These are phyloP conservation scores for Nipponia nippon DNA, from an alignment of 2,113 vertebrate species.

Conservation along the genomic window DNA sequence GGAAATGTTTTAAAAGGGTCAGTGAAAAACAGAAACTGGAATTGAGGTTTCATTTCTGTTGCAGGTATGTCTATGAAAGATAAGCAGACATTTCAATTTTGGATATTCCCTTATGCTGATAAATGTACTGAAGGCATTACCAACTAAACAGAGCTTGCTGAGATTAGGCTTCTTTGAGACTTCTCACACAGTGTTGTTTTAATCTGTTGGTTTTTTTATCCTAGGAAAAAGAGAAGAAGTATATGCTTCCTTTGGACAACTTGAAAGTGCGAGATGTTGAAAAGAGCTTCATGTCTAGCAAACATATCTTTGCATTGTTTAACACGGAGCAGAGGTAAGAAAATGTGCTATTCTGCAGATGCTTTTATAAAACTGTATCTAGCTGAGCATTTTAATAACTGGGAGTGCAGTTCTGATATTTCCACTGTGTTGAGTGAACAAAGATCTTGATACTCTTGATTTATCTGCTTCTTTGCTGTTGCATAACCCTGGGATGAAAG, in stretches of 20 bases:
- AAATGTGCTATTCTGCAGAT: slow-evolving; percentile 49
- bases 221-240: slow-evolving; percentile 95
- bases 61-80: not conserved
- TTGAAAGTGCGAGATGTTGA: slow-evolving; percentile 95
- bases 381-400: not conserved
- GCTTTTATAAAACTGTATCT: not conserved
- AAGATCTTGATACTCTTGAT: not conserved
- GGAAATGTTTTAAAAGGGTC: slow-evolving; percentile 44
- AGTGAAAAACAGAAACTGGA: slow-evolving; percentile 15
- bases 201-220: not conserved
- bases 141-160: not conserved
- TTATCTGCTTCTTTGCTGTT: slow-evolving; percentile 1
- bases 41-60: not conserved
- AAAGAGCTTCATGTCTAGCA: slow-evolving; percentile 98
- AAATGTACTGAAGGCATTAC: not conserved
- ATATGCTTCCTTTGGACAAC: slow-evolving; percentile 95
- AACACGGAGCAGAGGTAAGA: slow-evolving; percentile 95
- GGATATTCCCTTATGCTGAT: not conserved
- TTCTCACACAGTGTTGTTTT: not conserved
- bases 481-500: not conserved
- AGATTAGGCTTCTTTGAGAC: not conserved
- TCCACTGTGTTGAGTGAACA: not conserved
- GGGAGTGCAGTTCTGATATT: not conserved
- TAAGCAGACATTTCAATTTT: not conserved
- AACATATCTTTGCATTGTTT: slow-evolving; percentile 95